Evolutionary conservation across 2,888 invertebrate species (phyloP).

Genomic region (Protonemura montana): DNA sequence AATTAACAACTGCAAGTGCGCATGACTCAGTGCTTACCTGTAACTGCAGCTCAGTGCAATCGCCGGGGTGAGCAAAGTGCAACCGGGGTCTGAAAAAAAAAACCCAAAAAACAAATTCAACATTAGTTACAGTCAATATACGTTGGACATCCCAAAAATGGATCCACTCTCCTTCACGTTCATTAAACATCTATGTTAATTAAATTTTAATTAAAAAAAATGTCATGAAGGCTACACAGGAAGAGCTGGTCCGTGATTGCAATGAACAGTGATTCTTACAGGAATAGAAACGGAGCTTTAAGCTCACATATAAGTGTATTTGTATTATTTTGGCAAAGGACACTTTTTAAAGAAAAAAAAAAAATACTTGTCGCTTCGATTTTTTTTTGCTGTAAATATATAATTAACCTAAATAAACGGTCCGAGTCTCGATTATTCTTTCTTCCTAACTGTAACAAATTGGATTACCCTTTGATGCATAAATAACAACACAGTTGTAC

Average conservation of each 20-base stretch:
- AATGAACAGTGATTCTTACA: neutral
- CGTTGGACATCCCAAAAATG: neutral
- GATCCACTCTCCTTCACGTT: neutral
- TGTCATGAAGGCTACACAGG: neutral
- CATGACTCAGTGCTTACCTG: neutral
- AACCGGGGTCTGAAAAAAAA: neutral
- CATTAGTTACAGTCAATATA: neutral
- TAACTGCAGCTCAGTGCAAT: neutral
- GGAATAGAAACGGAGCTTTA: neutral
- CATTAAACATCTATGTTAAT: slow-evolving; percentile 12
- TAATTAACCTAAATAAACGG: slow-evolving; percentile 34
- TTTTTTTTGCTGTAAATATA: neutral
- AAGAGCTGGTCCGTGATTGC: neutral
- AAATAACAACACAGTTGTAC: neutral
- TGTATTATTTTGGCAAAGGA: slow-evolving; percentile 24
- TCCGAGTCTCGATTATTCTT: slow-evolving; percentile 28
- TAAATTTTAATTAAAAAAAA: neutral
- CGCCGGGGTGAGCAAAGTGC: neutral
- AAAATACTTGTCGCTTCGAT: neutral
- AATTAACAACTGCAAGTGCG: neutral
- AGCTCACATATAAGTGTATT: neutral
- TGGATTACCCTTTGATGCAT: neutral
- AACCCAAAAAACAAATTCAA: neutral
- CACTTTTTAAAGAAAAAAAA: slow-evolving; percentile 13
- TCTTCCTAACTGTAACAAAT: slow-evolving; percentile 31